Evolutionary conservation across 2,113 vertebrate genomes (phyloP), one percentile per base, ranked within the genome.

Genomic region (Hepsetus odoe): DNA sequence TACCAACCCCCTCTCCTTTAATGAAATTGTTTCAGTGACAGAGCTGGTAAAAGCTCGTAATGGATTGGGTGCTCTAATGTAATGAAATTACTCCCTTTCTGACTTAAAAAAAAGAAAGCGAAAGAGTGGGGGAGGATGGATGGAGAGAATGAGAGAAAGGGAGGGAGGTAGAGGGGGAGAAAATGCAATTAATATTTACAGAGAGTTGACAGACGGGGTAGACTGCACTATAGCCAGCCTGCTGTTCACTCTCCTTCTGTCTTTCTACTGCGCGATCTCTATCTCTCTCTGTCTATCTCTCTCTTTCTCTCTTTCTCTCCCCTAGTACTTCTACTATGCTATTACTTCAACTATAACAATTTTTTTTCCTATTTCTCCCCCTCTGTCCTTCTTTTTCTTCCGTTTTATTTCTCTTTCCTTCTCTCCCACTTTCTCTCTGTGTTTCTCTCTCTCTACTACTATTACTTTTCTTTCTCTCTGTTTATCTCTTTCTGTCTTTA

Each of bases 11-110:
- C 49, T 22, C n/a, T 55, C 83, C 95, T 96, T 97, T 98, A 98
- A 98, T 98, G 96, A 99, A 98, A 99, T 98, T 97, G 97, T 98
- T 98, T 96, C 96, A 94, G 93, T 97, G 96, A 96, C 96, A 98
- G 97, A 95, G 95, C 92, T 93, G 93, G 97, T 98, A 98, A 98
- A 97, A 98, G 96, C 95, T 94, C 93, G 94, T 98, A 99, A 99
- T 99, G 96, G 97, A 99, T 98, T 98, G 96, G 95, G 93, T 94
- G 94, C 95, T 95, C 96, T 98, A 97, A 97, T 98, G 96, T 98
- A 99, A 99, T 99, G 96, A 98, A 98, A 98, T 98, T 97, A 98
- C 95, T 97, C 95, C 94, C 95, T 94, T 89, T 96, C 95, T 94
- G 94, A 95, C 95, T 96, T 95, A 93, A 75, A 18, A 53, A 44